Percentiles rank a stretch among this genome's conserved stretches.
These are phyloP conservation scores for Micrasema longulum DNA, from an alignment of 1,140 invertebrate genomes.

Conservation along the genomic window DNA sequence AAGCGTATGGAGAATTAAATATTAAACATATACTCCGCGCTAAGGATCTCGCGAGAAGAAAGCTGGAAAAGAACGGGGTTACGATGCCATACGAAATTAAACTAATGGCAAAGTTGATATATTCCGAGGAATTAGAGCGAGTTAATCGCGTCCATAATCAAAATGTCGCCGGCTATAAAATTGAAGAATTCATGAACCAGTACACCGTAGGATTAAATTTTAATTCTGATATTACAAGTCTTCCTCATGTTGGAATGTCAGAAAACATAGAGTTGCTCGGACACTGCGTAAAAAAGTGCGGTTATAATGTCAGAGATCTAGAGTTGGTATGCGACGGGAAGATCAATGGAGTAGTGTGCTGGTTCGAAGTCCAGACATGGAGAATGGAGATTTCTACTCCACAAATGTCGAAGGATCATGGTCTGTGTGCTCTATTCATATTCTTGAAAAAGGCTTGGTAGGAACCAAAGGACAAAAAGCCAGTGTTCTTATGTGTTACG, in stretches of 20 bases:
- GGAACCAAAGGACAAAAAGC: constrained; percentile 13
- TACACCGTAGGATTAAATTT: constrained; percentile 20
- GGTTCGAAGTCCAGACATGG: constrained; percentile 38
- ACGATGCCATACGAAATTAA: constrained; percentile 39
- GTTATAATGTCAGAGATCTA: neutral
- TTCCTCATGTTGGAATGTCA: constrained; percentile 25
- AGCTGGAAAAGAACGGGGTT: constrained; percentile 31
- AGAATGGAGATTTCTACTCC: constrained; percentile 30
- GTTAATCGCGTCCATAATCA: constrained; percentile 39
- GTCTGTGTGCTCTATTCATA: constrained; percentile 1
- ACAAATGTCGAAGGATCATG: neutral
- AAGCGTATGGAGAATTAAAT: constrained; percentile 27
- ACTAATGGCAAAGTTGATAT: constrained; percentile 41
- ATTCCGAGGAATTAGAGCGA: constrained; percentile 41
- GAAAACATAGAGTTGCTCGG: constrained; percentile 26
- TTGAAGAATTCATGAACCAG: constrained; percentile 28
- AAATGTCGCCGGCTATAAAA: constrained; percentile 36
- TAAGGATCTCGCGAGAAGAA: neutral
- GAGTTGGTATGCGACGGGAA: neutral
- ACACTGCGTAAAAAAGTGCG: neutral
- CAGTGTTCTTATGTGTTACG: constrained; percentile 14
- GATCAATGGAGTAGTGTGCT: constrained; percentile 32
- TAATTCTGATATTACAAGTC: constrained; percentile 18
- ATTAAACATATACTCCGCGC: constrained; percentile 15
- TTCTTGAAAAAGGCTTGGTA: constrained; percentile 21